Conservation (phyloP, 1,140 invertebrate genomes). For the Sinella curviseta region DNA sequence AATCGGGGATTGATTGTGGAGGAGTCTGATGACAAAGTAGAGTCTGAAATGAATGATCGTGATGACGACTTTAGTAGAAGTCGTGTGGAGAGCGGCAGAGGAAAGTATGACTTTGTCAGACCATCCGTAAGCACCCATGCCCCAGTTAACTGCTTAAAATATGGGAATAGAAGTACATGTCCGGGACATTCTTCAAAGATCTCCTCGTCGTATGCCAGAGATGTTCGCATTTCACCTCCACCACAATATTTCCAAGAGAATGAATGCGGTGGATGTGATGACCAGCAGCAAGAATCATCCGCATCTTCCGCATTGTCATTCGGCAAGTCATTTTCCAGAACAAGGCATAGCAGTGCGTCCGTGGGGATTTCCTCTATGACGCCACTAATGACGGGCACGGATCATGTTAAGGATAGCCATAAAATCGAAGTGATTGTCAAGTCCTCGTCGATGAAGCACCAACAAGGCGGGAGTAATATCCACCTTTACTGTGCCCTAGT, state of each 20-base stretch:
- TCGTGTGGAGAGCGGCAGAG: no score
- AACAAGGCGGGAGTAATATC: background rate
- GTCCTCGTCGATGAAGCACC: background rate
- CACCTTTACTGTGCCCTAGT: constrained; percentile 1
- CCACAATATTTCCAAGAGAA: background rate
- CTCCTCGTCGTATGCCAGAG: no score
- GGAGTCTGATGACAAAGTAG: background rate
- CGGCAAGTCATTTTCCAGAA: background rate
- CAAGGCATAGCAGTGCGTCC: background rate
- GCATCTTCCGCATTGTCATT: background rate
- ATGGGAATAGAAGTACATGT: background rate
- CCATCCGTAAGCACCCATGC: no score
- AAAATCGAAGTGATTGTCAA: background rate
- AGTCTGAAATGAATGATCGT: background rate
- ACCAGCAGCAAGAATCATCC: background rate
- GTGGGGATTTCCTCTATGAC: background rate
- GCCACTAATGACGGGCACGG: background rate
- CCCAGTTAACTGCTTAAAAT: background rate
- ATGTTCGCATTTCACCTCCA: no score
- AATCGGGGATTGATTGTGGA: background rate
- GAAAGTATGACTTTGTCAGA: no score
- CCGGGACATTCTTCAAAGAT: background rate
- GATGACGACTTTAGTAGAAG: background rate
- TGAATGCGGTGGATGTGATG: background rate
- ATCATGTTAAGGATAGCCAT: background rate